phyloP scores from a whole-genome alignment of 1,140 invertebrate genomes.

The Papilio dardanus region DNA sequence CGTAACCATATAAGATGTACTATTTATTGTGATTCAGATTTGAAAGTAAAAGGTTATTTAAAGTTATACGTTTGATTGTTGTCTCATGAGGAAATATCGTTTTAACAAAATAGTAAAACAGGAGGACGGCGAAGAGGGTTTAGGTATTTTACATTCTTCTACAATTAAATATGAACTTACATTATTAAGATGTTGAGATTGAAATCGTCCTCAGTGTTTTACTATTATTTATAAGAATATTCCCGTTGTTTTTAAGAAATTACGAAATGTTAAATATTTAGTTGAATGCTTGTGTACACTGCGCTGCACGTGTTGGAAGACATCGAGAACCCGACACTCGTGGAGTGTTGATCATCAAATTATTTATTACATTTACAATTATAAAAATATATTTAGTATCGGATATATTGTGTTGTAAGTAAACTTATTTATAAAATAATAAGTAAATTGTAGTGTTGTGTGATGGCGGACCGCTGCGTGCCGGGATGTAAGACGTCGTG shows the following conservation, averaged over 20 bases:
- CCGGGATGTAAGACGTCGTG: background rate
- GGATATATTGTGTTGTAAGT: background rate
- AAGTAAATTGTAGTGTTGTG: background rate
- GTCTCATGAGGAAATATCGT: background rate
- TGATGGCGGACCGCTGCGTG: background rate
- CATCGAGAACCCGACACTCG: background rate
- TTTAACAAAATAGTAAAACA: background rate
- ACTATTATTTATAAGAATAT: background rate
- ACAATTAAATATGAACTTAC: too few relatives aligned
- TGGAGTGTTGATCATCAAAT: background rate
- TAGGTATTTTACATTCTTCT: too few relatives aligned
- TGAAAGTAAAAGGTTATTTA: background rate
- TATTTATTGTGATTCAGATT: background rate
- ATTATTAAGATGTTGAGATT: too few relatives aligned
- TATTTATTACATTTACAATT: background rate
- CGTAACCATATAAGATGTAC: background rate
- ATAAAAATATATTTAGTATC: background rate
- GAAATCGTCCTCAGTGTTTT: background rate
- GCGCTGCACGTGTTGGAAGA: background rate
- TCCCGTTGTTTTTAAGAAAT: background rate
- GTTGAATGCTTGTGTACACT: conserved; percentile 13
- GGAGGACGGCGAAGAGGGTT: background rate
- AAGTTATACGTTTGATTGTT: background rate
- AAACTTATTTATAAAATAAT: background rate
- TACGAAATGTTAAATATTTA: background rate